Evolutionary conservation across 1,140 invertebrate genomes (phyloP), one percentile per base, ranked within the genome.

Genomic region (Lerema accius): DNA sequence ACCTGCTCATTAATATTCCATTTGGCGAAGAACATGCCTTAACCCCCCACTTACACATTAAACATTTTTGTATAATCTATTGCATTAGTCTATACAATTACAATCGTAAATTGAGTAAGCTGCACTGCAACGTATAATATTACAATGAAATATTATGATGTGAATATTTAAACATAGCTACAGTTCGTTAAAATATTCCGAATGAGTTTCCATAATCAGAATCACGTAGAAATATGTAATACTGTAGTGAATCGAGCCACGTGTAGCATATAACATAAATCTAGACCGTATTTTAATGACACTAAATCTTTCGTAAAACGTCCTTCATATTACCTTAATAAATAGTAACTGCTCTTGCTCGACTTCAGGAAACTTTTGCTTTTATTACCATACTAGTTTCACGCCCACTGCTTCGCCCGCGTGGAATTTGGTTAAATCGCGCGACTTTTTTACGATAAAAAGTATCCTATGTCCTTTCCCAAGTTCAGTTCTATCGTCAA

Each of bases 141-240:
- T 55, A 17, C 40, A 56, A 43, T 55, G 51, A 42, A 43, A 43
- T 43, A 55, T 55, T 55, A 28, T 43, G 51, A 42, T 19, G 19
- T 26, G 51, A 55, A 56, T 56, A 43, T 56, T 43, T 43, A 43
- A 56, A 56, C 11, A 53, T 13, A 53, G 9, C 4, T 32, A 32
- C 28, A 4, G 4, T n/a, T 55, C 51, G 39, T 55, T 42, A 55
- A 53, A 55, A 26, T 55, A 55, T 42, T 55, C 51, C 23, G 35
- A 53, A 40, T 40, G 35, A 53, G 50, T 53, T 40, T 17, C 35
- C 35, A 53, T 17, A 53, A 40, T 53, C 35, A 40, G 35, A 53
- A 17, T 53, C 50, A 40, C 49, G 49, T 51, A 51, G 32, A 51
- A 37, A 51, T 51, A 51, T 51, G 49, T 51, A 51, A 51, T 51